A percentile compares a stretch with the other conserved stretches of the same genome.
Conservation (phyloP, 2,113 vertebrate genomes). For the Paraplagusia blochii region DNA sequence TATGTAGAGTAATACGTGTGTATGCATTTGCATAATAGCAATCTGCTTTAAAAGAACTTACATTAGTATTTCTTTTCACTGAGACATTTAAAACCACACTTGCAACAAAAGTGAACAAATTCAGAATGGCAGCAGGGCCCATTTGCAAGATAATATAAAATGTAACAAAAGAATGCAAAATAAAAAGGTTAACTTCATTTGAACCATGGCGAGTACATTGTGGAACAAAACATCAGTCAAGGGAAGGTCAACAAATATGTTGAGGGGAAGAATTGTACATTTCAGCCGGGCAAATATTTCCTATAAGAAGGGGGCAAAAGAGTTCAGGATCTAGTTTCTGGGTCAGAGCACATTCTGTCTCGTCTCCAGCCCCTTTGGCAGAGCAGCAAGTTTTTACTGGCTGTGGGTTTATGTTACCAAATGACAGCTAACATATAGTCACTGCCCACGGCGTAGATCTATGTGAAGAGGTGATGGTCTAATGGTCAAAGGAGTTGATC, state of each 20-base stretch:
- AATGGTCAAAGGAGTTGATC: too few relatives aligned
- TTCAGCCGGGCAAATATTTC: constrained; percentile 8
- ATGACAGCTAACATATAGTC: constrained; percentile 47
- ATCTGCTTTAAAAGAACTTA: too few relatives aligned
- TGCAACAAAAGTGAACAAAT: too few relatives aligned
- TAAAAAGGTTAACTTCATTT: too few relatives aligned
- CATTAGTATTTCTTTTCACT: too few relatives aligned
- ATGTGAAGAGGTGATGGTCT: too few relatives aligned
- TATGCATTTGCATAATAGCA: too few relatives aligned
- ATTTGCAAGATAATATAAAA: too few relatives aligned
- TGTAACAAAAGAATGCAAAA: too few relatives aligned
- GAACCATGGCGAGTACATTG: neutral
- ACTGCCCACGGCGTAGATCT: constrained; percentile 57
- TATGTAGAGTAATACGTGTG: too few relatives aligned
- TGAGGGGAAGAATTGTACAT: neutral
- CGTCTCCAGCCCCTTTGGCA: constrained; percentile 39
- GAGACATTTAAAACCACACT: too few relatives aligned
- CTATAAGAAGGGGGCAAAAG: constrained; percentile 66
- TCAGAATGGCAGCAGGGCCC: too few relatives aligned
- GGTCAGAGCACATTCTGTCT: constrained; percentile 54
- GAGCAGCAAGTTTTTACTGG: constrained; percentile 49
- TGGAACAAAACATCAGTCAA: constrained; percentile 16
- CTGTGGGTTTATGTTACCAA: constrained; percentile 61
- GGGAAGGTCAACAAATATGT: constrained; percentile 26
- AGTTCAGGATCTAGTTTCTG: constrained; percentile 64